Base-by-base conservation (phyloP, 1,140 invertebrate species). In the Eubasilissa regina region DNA sequence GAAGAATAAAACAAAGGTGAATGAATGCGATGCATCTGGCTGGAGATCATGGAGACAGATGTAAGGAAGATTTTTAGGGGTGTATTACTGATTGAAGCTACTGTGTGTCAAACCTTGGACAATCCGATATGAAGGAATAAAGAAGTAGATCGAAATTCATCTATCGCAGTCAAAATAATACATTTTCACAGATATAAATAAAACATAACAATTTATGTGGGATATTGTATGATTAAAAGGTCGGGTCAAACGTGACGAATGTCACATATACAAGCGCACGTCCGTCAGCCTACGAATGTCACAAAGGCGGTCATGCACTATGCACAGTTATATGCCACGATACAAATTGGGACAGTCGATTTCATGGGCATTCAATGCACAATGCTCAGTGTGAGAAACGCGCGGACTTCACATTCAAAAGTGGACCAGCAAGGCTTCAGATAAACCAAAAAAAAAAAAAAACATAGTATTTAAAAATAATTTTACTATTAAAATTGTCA, bases 261-360 rank as follows among this genome's bases (percentile, higher is more conserved):
- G 60, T 25, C 19, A 64, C 60, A 44, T 19, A 62, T 25, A 64
- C 19, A 19, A n/a, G 60, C 25, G 25, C 25, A 35, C 25, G 6
- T 21, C 58, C 58, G 35, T 68, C 35, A 68, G 25, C 25, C 25
- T 35, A 35, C 25, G 45, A 68, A 68, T 68, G 64, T 68, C 64
- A 68, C 64, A 68, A 68, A n/a, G 43, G 64, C 35, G 21, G 64
- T 45, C 13, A 43, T 45, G 25, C 43, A 43, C 44, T n/a, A 47
- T 44, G 44, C 43, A 68, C 64, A 68, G 64, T 68, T 68, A 68
- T 9, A 25, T 68, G 19, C 25, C 44, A n/a, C 13, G n/a, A 4
- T 66, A 47, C 62, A 17, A n/a, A 43, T 25, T 25, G 13, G 60
- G 60, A 21, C 60, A 64, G 60, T 4, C 60, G 13, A 47, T 68